Evolutionary conservation across 1,140 invertebrate genomes (phyloP).

Genomic region (Brachionus calyciflorus): DNA sequence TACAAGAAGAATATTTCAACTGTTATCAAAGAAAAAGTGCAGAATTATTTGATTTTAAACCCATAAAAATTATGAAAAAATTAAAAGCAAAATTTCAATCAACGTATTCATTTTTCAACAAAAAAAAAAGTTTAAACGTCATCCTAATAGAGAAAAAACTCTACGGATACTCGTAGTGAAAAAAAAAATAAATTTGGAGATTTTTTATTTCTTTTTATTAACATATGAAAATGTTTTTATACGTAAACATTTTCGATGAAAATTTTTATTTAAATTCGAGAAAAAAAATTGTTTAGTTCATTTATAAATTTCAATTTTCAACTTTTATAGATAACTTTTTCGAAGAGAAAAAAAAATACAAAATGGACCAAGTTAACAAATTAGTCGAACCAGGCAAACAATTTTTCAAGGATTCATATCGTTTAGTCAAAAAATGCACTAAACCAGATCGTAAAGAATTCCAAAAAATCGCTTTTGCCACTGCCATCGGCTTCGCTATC

Average conservation of each 20-base stretch:
- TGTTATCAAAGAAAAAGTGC: no score
- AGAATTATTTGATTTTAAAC: no score
- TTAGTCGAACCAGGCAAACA: slow-evolving; percentile 89
- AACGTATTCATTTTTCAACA: slow-evolving; percentile 16
- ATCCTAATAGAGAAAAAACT: background rate
- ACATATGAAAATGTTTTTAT: background rate
- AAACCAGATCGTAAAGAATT: slow-evolving; percentile 99
- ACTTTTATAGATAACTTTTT: background rate
- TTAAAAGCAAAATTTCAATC: background rate
- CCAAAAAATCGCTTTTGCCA: slow-evolving; percentile 98
- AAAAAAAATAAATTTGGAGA: no score
- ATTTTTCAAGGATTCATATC: slow-evolving; percentile 90
- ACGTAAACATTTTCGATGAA: slow-evolving; percentile 29
- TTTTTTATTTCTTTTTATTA: no score
- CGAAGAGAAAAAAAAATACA: background rate
- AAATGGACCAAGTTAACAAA: slow-evolving; percentile 94
- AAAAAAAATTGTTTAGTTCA: background rate
- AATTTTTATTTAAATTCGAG: slow-evolving; percentile 35
- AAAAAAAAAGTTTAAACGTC: background rate
- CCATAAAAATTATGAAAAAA: slow-evolving; percentile 31
- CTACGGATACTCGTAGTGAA: background rate
- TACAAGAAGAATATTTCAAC: no score
- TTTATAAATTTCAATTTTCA: background rate
- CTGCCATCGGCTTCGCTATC: slow-evolving; percentile 98
- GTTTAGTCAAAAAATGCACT: slow-evolving; percentile 96